Conservation (phyloP, 2,113 vertebrate genomes). For the Himantopus leucocephalus region DNA sequence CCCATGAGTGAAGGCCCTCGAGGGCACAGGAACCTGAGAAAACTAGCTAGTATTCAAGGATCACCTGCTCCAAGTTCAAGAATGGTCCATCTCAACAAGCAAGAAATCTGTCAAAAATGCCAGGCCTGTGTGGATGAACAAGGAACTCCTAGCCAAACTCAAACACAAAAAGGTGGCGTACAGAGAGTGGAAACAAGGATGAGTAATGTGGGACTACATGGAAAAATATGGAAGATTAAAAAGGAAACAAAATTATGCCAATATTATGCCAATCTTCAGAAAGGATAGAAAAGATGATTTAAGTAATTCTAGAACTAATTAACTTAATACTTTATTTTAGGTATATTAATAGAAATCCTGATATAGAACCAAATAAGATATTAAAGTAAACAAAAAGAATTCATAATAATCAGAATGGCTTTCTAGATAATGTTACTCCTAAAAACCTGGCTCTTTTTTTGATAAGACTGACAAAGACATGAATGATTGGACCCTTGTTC, state of each 20-base stretch:
- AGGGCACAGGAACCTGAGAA: fast-evolving
- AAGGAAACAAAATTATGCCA: not conserved
- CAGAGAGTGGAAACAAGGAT: not conserved
- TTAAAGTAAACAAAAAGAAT: not conserved
- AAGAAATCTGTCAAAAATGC: not conserved
- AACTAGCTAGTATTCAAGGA: not conserved
- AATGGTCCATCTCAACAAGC: not conserved
- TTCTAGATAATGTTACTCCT: not conserved
- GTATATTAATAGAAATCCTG: not conserved
- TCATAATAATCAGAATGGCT: not conserved
- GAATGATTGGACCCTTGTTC: not conserved
- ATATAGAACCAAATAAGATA: not conserved
- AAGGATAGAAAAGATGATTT: not conserved
- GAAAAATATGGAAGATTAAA: not conserved
- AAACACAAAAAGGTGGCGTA: not conserved
- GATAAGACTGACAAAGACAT: not conserved
- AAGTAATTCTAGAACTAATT: not conserved
- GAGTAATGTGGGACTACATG: not conserved
- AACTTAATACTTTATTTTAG: not conserved
- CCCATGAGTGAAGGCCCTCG: not conserved
- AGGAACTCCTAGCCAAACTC: not conserved
- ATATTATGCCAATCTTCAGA: not conserved
- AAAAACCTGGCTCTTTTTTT: not conserved
- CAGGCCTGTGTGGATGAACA: not conserved
- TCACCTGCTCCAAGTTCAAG: not conserved